Conservation (phyloP, 2,113 vertebrate species). For the Ibidorhyncha struthersii region DNA sequence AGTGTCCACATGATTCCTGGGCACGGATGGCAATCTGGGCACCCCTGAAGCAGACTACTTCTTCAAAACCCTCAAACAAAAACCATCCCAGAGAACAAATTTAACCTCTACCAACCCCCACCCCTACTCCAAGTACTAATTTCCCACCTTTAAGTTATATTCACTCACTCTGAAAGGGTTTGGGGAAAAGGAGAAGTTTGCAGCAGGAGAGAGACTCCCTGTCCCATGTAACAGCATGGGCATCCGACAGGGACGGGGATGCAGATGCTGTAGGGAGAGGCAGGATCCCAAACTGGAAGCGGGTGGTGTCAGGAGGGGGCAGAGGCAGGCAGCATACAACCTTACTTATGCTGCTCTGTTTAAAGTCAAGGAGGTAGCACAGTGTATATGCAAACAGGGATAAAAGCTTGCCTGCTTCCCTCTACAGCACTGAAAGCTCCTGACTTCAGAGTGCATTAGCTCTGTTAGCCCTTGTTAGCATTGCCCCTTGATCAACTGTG, state of each 20-base stretch:
- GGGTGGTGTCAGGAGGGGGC: neutral
- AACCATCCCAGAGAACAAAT: neutral
- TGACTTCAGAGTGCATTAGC: neutral
- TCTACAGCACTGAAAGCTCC: neutral
- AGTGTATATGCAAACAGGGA: neutral
- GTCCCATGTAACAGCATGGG: fast-evolving
- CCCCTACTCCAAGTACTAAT: neutral
- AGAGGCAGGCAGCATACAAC: neutral
- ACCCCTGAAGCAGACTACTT: neutral
- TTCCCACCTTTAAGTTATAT: neutral
- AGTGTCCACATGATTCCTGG: neutral
- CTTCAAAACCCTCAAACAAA: neutral
- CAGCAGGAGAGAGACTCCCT: neutral
- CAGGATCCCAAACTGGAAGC: neutral
- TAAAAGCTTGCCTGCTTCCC: neutral
- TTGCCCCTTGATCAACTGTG: neutral
- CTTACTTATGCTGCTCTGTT: neutral
- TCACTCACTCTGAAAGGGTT: neutral
- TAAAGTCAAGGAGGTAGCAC: neutral
- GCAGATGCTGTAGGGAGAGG: neutral
- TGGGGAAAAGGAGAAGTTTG: neutral
- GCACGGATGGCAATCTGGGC: neutral
- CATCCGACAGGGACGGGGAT: neutral
- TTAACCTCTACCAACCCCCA: neutral
- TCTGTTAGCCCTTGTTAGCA: neutral